Percentiles rank a stretch among this genome's conserved stretches.
Evolutionary conservation across 2,888 invertebrate genomes (phyloP).

Genomic region (Beris morrisii): DNA sequence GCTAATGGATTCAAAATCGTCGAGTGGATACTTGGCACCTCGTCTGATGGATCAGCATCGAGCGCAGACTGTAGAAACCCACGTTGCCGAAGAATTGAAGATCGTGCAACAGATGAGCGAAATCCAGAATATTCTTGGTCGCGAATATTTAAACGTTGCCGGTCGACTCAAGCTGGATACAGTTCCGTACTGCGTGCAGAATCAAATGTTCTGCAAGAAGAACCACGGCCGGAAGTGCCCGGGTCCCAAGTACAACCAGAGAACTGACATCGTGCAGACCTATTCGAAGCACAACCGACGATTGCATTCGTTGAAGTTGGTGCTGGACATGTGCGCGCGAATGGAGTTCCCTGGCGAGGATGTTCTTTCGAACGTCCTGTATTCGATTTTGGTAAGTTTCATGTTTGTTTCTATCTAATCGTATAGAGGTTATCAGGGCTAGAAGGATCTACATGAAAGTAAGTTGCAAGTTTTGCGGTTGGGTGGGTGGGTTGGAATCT

Average conservation of each 20-base stretch:
- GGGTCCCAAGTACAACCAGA: constrained; percentile 45
- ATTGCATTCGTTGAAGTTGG: constrained; percentile 45
- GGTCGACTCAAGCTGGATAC: constrained; percentile 47
- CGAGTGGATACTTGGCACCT: no score
- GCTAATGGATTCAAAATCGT: no score
- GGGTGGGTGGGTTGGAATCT: no score
- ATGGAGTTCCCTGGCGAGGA: constrained; percentile 50
- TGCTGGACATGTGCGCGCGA: constrained; percentile 47
- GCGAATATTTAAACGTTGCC: constrained; percentile 48
- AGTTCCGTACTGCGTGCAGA: constrained; percentile 48
- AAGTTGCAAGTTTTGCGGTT: no score
- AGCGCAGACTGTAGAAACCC: no score
- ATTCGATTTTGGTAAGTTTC: constrained; percentile 48
- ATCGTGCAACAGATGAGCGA: constrained; percentile 9
- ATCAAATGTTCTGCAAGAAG: constrained; percentile 46
- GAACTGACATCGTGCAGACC: constrained; percentile 16
- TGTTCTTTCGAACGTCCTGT: constrained; percentile 48
- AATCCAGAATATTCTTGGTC: constrained; percentile 45
- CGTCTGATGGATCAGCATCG: no score
- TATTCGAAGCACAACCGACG: constrained; percentile 40
- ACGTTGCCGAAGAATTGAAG: constrained; percentile 3
- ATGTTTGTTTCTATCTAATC: no score
- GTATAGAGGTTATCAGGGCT: no score
- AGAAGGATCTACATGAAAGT: no score
- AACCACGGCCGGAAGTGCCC: constrained; percentile 47